Base-by-base conservation (phyloP, 2,113 vertebrate genomes). In the Hippocampus mohnikei region DNA sequence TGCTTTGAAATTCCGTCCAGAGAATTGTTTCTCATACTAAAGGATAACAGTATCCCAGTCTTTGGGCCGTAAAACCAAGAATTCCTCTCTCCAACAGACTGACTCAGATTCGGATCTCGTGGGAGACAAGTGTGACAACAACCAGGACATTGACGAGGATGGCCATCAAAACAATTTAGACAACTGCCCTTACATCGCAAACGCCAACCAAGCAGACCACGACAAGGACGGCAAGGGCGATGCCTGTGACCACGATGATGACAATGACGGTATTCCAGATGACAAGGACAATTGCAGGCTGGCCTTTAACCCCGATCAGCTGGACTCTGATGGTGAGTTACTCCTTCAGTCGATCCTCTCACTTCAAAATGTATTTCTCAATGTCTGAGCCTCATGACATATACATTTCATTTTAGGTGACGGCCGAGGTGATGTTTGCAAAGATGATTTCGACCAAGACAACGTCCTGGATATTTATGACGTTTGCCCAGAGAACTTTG, bases 111-210 rank as follows among this genome's bases (percentile, higher is more conserved):
- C 97, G n/a, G 97, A 98, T 83, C 96, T 46, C 23, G 87, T 99
- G 50, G 97, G 97, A 74, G 97, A 99, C 77, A 91, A 95, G 58
- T 99, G 97, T 12, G 97, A 98, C 91, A 97, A 91, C 90, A 99
- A 99, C 82, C 95, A 99, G 87, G 97, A 99, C 84, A 98, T 99
- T 81, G 97, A 99, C 40, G 97, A 98, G 79, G 97, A 99, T 2
- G 97, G 97, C 33, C 97, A 99, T 89, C 97, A 99, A 90, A 99
- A 99, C 91, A 99, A 98, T 73, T 90, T 99, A 85, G 97, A 99
- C 92, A 99, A 99, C 84, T 99, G 97, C 66, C 97, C 97, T n/a
- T 99, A 99, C 53, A 95, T 99, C 73, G 83, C 97, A 41, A 99
- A 99, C 29, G 93, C 97, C 71, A 99, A 99, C 91, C 97, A 99